Evolutionary conservation across 2,888 invertebrate genomes (phyloP).

Genomic region (Metellina segmentata): DNA sequence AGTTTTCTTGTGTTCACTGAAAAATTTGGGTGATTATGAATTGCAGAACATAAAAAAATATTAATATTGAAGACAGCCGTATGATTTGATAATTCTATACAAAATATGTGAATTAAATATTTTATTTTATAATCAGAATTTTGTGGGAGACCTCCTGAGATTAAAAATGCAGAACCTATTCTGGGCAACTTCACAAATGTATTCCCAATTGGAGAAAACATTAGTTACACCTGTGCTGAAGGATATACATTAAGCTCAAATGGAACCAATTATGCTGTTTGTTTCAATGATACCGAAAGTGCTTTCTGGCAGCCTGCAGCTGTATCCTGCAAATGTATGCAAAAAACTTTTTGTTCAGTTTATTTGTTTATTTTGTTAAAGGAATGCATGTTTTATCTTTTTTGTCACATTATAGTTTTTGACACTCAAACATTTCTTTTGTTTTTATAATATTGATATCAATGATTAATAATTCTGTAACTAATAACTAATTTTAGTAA

Average conservation of each 20-base stretch:
- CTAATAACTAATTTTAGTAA: not conserved
- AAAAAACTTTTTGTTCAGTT: constrained; percentile 12
- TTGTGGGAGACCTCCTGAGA: constrained; percentile 50
- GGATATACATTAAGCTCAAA: constrained; percentile 39
- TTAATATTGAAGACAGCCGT: not conserved
- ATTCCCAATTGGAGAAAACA: constrained; percentile 43
- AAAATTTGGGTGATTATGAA: not conserved
- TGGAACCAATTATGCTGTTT: constrained; percentile 45
- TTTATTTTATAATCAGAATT: constrained; percentile 28
- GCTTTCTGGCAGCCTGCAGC: constrained; percentile 41
- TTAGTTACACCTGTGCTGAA: constrained; percentile 33
- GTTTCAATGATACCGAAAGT: constrained; percentile 36
- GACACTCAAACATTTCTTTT: not conserved
- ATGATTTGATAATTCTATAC: not conserved
- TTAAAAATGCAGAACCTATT: constrained; percentile 44
- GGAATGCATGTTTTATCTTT: not conserved
- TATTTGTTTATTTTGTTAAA: constrained; percentile 17
- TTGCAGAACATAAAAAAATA: too few species aligned
- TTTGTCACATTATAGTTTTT: not conserved
- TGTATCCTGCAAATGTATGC: constrained; percentile 51
- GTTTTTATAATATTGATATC: not conserved
- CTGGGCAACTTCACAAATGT: constrained; percentile 1
- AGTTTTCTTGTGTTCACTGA: not conserved
- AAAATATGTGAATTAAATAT: not conserved
- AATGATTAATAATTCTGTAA: not conserved